Conservation (phyloP, 2,113 vertebrate species). For the Oxyura jamaicensis region DNA sequence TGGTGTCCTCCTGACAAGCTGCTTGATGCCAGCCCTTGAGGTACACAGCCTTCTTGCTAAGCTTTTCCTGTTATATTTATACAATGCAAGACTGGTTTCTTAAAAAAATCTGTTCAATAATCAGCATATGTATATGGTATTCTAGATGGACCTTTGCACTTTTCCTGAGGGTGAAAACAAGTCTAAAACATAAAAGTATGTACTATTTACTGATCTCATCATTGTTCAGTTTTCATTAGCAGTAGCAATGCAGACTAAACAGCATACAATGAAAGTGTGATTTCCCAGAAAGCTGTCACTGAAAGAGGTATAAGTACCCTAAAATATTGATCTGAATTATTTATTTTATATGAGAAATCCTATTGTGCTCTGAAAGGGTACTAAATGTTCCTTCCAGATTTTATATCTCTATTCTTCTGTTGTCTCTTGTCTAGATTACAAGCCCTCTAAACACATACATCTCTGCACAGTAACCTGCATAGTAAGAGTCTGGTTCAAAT, state of each 20-base stretch:
- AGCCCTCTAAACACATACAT: not conserved
- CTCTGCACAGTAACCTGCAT: not conserved
- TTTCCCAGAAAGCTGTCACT: not conserved
- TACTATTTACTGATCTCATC: not conserved
- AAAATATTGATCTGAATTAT: not conserved
- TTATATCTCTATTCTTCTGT: not conserved
- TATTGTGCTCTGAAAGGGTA: not conserved
- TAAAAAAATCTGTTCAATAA: not conserved
- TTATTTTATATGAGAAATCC: not conserved
- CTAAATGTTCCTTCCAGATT: not conserved
- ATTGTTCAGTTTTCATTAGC: not conserved
- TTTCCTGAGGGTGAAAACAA: not conserved
- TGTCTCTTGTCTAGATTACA: not conserved
- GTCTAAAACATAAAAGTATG: not conserved
- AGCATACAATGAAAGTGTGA: not conserved
- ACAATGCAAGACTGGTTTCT: not conserved
- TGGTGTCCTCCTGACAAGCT: not conserved
- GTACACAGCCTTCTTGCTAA: not conserved
- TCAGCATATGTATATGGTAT: not conserved
- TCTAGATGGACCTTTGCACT: not conserved
- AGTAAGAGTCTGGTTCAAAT: not conserved
- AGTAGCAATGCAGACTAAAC: not conserved
- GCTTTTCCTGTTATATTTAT: not conserved
- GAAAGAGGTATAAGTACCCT: not conserved
- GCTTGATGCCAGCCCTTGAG: not conserved